These are phyloP conservation scores for Drosophila barbarae DNA, from an alignment of 2,888 invertebrate species.

Conservation along the genomic window DNA sequence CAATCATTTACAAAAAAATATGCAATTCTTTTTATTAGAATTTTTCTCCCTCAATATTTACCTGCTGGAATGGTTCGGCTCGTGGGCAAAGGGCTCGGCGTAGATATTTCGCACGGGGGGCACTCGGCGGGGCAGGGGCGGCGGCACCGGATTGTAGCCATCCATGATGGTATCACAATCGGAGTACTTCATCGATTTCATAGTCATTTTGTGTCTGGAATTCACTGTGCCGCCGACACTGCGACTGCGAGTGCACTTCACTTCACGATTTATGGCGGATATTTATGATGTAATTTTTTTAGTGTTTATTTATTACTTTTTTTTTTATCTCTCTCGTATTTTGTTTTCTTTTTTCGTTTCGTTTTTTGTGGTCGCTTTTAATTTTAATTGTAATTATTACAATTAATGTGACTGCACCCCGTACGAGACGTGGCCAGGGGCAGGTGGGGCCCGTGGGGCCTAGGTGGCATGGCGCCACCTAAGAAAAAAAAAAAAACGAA, in stretches of 20 bases:
- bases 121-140: conserved; percentile 79
- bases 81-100: conserved; percentile 80
- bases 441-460: conserved; percentile 49
- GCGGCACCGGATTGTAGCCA: conserved; percentile 80
- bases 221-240: conserved; percentile 27
- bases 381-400: conserved; percentile 26
- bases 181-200: conserved; percentile 81
- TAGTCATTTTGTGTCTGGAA: conserved; percentile 76
- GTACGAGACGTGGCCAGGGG: conserved; percentile 23
- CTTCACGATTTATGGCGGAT: conserved; percentile 34
- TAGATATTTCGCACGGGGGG: conserved; percentile 80
- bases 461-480: conserved; percentile 64
- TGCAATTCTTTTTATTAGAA: background rate
- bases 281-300: conserved; percentile 14
- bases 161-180: conserved; percentile 81
- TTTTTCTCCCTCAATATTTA: conserved; percentile 58
- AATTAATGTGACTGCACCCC: conserved; percentile 33
- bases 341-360: conserved; percentile 1
- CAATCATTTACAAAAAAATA: no score
- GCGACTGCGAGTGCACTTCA: conserved; percentile 13
- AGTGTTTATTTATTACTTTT: conserved; percentile 9
- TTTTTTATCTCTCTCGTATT: conserved; percentile 2
- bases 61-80: conserved; percentile 80
- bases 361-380: conserved; percentile 5
- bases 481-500: background rate